phyloP scores from a whole-genome alignment of 2,888 invertebrate genomes.

The Thecophora atra region DNA sequence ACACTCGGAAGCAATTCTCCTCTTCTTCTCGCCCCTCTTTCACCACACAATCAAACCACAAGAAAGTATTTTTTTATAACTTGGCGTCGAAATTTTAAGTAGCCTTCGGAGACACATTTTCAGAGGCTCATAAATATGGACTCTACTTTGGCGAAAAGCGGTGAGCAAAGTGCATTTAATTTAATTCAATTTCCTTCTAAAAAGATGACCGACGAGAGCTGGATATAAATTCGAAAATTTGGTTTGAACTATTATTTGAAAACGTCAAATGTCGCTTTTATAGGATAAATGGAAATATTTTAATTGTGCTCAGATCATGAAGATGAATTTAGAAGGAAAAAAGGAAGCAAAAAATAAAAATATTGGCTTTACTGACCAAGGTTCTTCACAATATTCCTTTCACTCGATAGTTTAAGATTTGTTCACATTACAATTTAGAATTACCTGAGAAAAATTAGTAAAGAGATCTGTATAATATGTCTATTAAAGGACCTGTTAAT shows the following conservation, averaged over 20 bases:
- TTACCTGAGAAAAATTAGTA: too few relatives aligned
- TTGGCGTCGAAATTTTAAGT: constrained; percentile 29
- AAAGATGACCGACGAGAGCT: not conserved
- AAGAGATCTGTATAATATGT: too few relatives aligned
- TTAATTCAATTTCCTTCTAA: constrained; percentile 24
- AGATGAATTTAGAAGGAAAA: not conserved
- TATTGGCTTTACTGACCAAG: too few relatives aligned
- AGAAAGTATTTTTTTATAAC: constrained; percentile 23
- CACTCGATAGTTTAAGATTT: too few relatives aligned
- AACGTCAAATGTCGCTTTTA: not conserved
- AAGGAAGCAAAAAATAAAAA: not conserved
- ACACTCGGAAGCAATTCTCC: constrained; percentile 13
- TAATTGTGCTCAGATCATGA: not conserved
- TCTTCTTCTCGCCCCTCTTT: constrained; percentile 1
- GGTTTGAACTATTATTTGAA: not conserved
- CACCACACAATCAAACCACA: not conserved
- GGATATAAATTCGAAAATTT: not conserved
- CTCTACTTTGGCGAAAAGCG: constrained; percentile 14
- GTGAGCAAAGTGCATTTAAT: constrained; percentile 26
- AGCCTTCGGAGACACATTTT: constrained; percentile 30
- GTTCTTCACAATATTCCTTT: too few relatives aligned
- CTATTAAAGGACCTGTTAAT: too few relatives aligned
- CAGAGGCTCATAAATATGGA: constrained; percentile 20
- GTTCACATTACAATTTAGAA: too few relatives aligned
- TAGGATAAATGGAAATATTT: not conserved